phyloP scores from a whole-genome alignment of 2,113 vertebrate genomes.

The Cynopterus brachyotis region DNA sequence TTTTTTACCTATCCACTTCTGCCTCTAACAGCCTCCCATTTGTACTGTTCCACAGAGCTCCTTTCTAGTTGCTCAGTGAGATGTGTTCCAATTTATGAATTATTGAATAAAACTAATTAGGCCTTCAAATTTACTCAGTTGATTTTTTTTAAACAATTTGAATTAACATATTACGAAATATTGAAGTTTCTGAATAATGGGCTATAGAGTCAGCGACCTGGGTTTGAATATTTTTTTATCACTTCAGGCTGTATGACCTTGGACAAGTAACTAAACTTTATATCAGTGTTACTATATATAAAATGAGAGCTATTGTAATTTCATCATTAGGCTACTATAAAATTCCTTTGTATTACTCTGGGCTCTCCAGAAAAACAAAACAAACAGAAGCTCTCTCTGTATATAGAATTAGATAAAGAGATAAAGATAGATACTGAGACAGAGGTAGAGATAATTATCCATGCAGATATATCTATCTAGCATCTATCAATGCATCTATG shows the following conservation, averaged over 20 bases:
- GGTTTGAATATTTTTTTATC: background rate
- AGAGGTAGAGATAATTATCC: background rate
- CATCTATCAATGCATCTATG: background rate
- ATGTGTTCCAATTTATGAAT: background rate
- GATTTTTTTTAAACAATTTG: background rate
- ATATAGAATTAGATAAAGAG: background rate
- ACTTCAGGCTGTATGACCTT: background rate
- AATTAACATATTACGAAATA: background rate
- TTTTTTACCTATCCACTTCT: background rate
- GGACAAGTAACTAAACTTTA: background rate
- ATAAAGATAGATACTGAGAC: background rate
- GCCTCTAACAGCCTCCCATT: background rate
- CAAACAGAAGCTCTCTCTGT: background rate
- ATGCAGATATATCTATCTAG: background rate
- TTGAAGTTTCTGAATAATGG: background rate
- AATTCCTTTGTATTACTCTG: background rate
- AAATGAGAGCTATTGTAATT: background rate
- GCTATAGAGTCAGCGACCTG: background rate
- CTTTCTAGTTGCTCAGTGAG: background rate
- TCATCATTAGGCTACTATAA: background rate
- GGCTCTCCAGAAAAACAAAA: background rate
- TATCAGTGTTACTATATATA: background rate
- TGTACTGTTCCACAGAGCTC: background rate
- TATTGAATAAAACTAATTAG: background rate
- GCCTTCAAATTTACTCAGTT: background rate